These are phyloP conservation scores for Phenganax subtilis DNA, from an alignment of 92 coral and sea anemone species.

Conservation along the genomic window DNA sequence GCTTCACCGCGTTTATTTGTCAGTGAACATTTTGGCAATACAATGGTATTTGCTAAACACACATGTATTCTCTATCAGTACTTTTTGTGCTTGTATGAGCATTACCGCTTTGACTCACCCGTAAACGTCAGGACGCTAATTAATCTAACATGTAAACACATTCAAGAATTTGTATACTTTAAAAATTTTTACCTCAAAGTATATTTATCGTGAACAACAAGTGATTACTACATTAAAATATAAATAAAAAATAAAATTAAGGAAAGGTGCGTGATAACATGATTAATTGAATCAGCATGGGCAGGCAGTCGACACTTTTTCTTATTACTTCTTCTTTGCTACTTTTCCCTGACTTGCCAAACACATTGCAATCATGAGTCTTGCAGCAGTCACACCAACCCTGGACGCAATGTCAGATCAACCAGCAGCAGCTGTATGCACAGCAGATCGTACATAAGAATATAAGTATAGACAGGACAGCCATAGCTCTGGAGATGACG, in stretches of 20 bases:
- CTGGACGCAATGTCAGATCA: slow-evolving; percentile 47
- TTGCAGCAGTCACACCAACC: slow-evolving; percentile 47
- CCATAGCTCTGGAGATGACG: slow-evolving; percentile 54
- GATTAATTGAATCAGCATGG: not conserved
- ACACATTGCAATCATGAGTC: slow-evolving; percentile 54
- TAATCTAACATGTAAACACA: too few species aligned
- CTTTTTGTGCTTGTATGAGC: too few species aligned
- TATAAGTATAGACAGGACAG: slow-evolving; percentile 42
- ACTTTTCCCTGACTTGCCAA: slow-evolving; percentile 51
- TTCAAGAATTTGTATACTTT: too few species aligned
- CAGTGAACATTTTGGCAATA: too few species aligned
- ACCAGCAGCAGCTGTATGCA: slow-evolving; percentile 29
- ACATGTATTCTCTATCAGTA: too few species aligned
- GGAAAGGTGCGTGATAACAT: not conserved
- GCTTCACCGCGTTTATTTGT: too few species aligned
- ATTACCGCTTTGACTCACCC: too few species aligned
- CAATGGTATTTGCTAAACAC: too few species aligned
- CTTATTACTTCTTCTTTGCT: not conserved
- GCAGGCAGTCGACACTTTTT: not conserved
- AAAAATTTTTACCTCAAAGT: too few species aligned
- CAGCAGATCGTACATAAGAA: slow-evolving; percentile 54
- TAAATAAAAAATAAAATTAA: not conserved
- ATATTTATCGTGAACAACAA: too few species aligned
- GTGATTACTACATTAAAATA: too few species aligned
- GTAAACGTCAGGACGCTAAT: too few species aligned